Base-by-base conservation (phyloP, 2,113 vertebrate genomes). In the Dasyurus viverrinus region DNA sequence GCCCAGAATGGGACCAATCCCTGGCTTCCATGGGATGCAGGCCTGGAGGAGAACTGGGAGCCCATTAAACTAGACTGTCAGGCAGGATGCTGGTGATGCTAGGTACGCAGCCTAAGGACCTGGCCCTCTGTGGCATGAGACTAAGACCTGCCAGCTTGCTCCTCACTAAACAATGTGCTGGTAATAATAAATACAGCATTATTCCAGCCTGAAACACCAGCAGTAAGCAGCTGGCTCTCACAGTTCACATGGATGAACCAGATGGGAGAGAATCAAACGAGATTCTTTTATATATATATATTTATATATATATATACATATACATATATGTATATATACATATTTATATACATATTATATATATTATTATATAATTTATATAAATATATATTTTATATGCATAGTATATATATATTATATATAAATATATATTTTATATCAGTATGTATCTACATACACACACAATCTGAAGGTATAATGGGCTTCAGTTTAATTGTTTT, bases 101-200 rank as follows among this genome's bases (percentile, higher is more conserved):
- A 1, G 68, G 16, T n/a, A n/a, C 7, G 14, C 68, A n/a, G 68
- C 68, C 36, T 36, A 76, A 42, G 60, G 36, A 7, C n/a, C 42
- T 11, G 97, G 96, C 53, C 97, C 60, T 42, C n/a, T 42, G n/a
- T 7, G 8, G 68, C 68, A 84, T 84, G 19, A 84, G 14, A 22
- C 68, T n/a, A 22, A 84, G 68, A 42, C 19, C n/a, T 84, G 68
- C 68, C n/a, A 76, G 60, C 12, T 76, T 1, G 57, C 3, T 16
- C 60, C 36, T n/a, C 36, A n/a, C n/a, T n/a, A n/a, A 76, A 19
- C 14, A 76, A 60, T 9, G 3, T 60, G 27, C 57, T 60, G 30
- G 27, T 10, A 60, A 30, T 68, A 68, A 5, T 68, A 42, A 84
- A 6, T 42, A 42, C 19, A 84, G n/a, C 68, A 42, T 42, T 84